Evolutionary conservation across 2,797 vertebrate genomes (phyloP).

Genomic region (Sebastolobus altivelis): DNA sequence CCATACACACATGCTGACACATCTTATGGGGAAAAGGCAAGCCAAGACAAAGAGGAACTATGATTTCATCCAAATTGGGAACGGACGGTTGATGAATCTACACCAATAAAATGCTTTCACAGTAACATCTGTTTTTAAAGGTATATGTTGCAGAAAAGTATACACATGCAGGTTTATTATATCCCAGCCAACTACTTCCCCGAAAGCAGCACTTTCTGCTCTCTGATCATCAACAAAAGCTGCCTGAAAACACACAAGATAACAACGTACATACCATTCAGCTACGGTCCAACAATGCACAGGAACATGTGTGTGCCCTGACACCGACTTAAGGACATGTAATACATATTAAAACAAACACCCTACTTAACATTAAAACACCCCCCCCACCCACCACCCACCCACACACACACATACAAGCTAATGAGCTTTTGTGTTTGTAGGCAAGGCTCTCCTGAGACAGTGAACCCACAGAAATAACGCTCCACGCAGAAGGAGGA

Average conservation of each 20-base stretch:
- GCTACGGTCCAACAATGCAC: constrained; percentile 25
- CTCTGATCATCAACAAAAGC: constrained; percentile 67
- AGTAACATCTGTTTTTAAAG: constrained; percentile 9
- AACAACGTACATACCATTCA: constrained; percentile 20
- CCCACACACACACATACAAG: constrained; percentile 17
- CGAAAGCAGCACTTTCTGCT: constrained; percentile 47
- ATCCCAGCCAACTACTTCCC: constrained; percentile 14
- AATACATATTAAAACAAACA: constrained; percentile 58
- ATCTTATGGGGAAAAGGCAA: constrained; percentile 35
- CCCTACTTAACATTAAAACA: constrained; percentile 46
- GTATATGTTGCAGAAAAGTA: constrained; percentile 15
- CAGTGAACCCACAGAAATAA: constrained; percentile 70
- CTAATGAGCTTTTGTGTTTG: constrained; percentile 79
- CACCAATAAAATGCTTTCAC: constrained; percentile 28
- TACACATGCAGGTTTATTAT: neutral
- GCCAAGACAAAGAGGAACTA: constrained; percentile 39
- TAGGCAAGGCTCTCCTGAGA: constrained; percentile 69
- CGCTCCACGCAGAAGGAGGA: constrained; percentile 43
- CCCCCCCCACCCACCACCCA: constrained; percentile 58
- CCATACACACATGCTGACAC: constrained; percentile 16
- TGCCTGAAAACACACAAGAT: constrained; percentile 41
- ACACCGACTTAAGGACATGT: constrained; percentile 34
- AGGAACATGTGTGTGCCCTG: constrained; percentile 11
- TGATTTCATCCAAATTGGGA: constrained; percentile 44
- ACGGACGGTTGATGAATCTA: neutral